These are phyloP conservation scores for Petrocephalus microphthalmus DNA, from an alignment of 2,113 vertebrate genomes.

Conservation along the genomic window DNA sequence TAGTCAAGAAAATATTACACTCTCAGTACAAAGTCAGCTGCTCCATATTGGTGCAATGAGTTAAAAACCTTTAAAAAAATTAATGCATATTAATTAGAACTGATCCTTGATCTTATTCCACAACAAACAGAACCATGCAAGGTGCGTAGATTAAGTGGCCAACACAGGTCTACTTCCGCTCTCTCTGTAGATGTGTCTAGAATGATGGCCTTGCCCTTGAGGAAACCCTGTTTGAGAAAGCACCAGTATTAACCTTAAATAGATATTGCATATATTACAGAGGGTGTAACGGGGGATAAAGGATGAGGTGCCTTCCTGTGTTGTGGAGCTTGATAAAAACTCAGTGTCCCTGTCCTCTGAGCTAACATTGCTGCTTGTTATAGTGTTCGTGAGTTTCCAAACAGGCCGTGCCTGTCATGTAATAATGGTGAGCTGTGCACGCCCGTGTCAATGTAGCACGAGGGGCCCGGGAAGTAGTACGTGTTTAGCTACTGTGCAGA, in stretches of 20 bases:
- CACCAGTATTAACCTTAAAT: neutral
- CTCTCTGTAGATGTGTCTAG: conserved; percentile 21
- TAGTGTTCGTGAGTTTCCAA: neutral
- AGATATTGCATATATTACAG: neutral
- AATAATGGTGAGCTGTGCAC: neutral
- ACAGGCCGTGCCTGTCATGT: neutral
- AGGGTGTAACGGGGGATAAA: neutral
- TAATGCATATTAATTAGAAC: neutral
- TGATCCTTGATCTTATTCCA: conserved; percentile 34
- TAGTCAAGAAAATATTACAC: conserved; percentile 51
- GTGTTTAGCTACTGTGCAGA: neutral
- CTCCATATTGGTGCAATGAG: conserved; percentile 55
- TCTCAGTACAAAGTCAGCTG: conserved; percentile 21
- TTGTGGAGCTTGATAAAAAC: neutral
- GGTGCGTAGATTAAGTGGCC: conserved; percentile 32
- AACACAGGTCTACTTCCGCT: conserved; percentile 54
- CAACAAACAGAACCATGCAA: conserved; percentile 19
- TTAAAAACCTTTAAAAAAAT: conserved; percentile 23
- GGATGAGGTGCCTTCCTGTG: neutral
- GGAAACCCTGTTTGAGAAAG: neutral
- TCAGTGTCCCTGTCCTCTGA: neutral
- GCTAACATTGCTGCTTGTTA: neutral
- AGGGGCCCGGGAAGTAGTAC: neutral
- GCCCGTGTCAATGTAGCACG: neutral
- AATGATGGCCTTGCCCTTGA: neutral